These are phyloP conservation scores for Chouioia cunea DNA, from an alignment of 2,888 invertebrate genomes.

Conservation along the genomic window DNA sequence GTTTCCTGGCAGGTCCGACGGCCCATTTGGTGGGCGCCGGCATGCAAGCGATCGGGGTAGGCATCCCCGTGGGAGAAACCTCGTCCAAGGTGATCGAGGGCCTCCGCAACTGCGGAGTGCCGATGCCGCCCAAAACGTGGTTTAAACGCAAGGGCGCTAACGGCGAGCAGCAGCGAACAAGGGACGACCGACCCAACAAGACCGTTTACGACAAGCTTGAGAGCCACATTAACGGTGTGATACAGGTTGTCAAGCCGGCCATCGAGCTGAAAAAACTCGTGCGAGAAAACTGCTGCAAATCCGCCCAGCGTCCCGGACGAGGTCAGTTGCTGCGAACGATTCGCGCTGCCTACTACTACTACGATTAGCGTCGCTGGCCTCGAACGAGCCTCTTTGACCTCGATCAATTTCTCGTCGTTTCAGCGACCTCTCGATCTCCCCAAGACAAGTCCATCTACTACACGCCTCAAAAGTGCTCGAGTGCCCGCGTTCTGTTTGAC, in stretches of 20 bases:
- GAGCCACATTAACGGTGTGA: constrained; percentile 47
- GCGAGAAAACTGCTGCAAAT: constrained; percentile 39
- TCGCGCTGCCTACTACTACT: neutral
- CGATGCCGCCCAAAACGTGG: constrained; percentile 33
- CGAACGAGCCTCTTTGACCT: neutral
- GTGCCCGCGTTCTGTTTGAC: neutral
- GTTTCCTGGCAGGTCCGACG: constrained; percentile 47
- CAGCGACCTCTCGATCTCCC: neutral
- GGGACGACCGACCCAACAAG: neutral
- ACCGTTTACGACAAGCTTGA: constrained; percentile 50
- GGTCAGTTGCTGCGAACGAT: constrained; percentile 8
- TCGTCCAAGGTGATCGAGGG: constrained; percentile 17
- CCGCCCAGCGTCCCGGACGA: constrained; percentile 42
- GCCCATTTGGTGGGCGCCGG: constrained; percentile 51
- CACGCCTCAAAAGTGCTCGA: constrained; percentile 15
- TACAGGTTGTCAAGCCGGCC: constrained; percentile 48
- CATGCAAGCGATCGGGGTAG: constrained; percentile 47
- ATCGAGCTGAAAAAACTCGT: constrained; percentile 47
- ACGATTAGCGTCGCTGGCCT: neutral
- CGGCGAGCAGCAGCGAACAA: neutral
- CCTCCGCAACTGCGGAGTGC: constrained; percentile 19
- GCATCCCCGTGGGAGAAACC: constrained; percentile 44
- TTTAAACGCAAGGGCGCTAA: constrained; percentile 14
- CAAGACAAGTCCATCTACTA: neutral
- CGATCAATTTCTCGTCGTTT: neutral